phyloP scores from a whole-genome alignment of 2,113 vertebrate genomes.

The Syngnathoides biaculeatus region DNA sequence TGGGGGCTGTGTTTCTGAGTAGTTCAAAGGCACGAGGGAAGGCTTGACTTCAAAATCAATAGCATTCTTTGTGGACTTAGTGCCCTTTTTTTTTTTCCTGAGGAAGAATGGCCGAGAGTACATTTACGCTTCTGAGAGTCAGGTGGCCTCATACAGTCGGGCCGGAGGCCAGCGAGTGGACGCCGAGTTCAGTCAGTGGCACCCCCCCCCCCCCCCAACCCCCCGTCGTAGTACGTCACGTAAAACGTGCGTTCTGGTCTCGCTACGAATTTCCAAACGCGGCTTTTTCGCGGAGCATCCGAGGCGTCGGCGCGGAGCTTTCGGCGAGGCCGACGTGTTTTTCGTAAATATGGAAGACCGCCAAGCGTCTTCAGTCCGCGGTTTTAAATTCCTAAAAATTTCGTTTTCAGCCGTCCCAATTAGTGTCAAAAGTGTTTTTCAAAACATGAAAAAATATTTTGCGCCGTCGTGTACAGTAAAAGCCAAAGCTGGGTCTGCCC shows the following conservation, averaged over 20 bases:
- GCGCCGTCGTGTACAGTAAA: no score
- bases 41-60: slow-evolving; percentile 62
- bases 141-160: slow-evolving; percentile 52
- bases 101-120: slow-evolving; percentile 30
- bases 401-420: no score
- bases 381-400: no score
- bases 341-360: no score
- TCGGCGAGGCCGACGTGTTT: no score
- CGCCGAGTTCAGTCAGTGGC: neutral
- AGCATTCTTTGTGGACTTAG: slow-evolving; percentile 66
- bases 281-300: no score
- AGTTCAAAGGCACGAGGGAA: slow-evolving; percentile 47
- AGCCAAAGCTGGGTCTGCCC: no score
- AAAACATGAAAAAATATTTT: neutral
- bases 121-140: slow-evolving; percentile 48
- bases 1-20: slow-evolving; percentile 11
- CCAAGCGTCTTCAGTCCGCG: no score
- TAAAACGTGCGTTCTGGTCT: neutral
- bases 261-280: neutral
- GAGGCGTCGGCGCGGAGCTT: no score
- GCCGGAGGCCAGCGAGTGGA: neutral
- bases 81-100: neutral
- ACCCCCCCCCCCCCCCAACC: no score
- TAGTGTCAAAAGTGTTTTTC: neutral
- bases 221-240: neutral